Percentiles rank a stretch among this genome's conserved stretches.
Conservation (phyloP, 1,140 invertebrate species). For the Augochlora pura region DNA sequence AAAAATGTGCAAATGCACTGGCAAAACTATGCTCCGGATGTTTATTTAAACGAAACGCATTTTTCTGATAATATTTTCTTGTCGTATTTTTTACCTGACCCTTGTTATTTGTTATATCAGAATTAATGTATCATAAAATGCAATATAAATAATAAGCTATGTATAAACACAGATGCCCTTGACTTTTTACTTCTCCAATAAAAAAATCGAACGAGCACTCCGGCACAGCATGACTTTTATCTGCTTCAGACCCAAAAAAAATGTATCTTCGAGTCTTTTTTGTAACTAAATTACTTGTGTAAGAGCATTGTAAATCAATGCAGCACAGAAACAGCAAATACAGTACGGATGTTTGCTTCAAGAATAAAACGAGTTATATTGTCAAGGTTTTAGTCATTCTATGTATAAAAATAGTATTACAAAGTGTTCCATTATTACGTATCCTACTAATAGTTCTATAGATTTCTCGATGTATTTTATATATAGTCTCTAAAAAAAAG, state of each 20-base stretch:
- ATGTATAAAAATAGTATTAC: not conserved
- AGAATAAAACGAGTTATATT: not conserved
- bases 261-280: too few relatives aligned
- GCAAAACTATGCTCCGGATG: constrained; percentile 36
- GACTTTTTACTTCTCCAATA: not conserved
- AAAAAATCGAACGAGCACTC: not conserved
- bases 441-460: not conserved
- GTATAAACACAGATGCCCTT: constrained; percentile 19
- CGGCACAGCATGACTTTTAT: not conserved
- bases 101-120: constrained; percentile 61
- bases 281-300: too few relatives aligned
- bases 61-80: constrained; percentile 53
- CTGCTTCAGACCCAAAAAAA: not conserved
- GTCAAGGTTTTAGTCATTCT: not conserved
- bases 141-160: constrained; percentile 48
- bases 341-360: not conserved
- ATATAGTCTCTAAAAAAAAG: too few relatives aligned
- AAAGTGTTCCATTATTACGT: not conserved
- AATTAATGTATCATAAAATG: constrained; percentile 45
- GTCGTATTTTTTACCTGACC: constrained; percentile 59
- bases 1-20: not conserved
- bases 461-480: not conserved
- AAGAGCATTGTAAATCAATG: not conserved
- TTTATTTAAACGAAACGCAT: constrained; percentile 37
- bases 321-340: not conserved